A percentile compares a stretch with the other conserved stretches of the same genome.
Conservation (phyloP, 2,888 invertebrate species). For the Athetis lepigone region DNA sequence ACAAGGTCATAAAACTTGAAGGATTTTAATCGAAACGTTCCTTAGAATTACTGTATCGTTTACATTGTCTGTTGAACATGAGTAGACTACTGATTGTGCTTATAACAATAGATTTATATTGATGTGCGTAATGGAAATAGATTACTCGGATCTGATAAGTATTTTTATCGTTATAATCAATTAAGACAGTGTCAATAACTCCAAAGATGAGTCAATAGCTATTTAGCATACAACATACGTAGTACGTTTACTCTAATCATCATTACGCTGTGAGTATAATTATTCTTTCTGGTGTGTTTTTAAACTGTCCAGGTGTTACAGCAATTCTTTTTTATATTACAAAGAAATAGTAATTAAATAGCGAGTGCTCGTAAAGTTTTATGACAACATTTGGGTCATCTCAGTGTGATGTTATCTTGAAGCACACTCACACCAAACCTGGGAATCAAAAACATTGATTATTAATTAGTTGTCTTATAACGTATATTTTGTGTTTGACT, state of each 20-base stretch:
- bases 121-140: conserved; percentile 44
- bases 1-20: conserved; percentile 66
- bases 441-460: conserved; percentile 13
- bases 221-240: conserved; percentile 7
- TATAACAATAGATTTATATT: conserved; percentile 47
- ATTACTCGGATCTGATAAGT: conserved; percentile 42
- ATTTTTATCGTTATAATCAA: conserved; percentile 52
- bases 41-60: conserved; percentile 59
- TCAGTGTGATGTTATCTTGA: conserved; percentile 26
- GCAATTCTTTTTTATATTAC: conserved; percentile 6
- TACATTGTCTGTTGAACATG: conserved; percentile 57
- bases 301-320: conserved; percentile 20
- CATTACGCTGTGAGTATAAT: background rate
- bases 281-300: background rate
- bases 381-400: conserved; percentile 25
- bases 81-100: conserved; percentile 36
- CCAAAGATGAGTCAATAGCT: conserved; percentile 10
- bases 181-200: conserved; percentile 21
- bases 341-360: conserved; percentile 22
- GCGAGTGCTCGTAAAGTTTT: conserved; percentile 26
- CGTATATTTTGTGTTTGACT: conserved; percentile 4
- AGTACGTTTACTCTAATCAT: background rate
- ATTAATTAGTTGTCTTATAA: conserved; percentile 6
- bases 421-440: conserved; percentile 13
- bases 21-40: conserved; percentile 66